phyloP scores from a whole-genome alignment of 2,113 vertebrate genomes.

The Grus americana region DNA sequence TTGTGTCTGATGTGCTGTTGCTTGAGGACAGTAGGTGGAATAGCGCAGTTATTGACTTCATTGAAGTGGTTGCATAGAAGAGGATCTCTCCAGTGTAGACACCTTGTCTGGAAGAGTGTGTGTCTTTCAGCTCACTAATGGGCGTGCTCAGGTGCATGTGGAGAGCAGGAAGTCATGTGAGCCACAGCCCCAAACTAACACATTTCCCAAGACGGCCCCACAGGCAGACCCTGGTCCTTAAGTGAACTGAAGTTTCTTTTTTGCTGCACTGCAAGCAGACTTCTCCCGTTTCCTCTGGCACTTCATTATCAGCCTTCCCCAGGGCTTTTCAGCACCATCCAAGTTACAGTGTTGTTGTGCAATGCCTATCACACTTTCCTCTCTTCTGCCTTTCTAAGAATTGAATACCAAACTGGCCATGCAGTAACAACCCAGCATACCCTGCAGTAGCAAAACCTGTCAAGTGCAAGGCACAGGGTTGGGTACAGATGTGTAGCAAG shows the following conservation, averaged over 20 bases:
- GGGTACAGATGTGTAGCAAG: not conserved
- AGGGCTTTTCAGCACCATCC: not conserved
- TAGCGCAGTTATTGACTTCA: not conserved
- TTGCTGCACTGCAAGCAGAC: not conserved
- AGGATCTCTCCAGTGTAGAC: not conserved
- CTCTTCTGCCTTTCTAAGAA: not conserved
- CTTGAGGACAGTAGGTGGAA: not conserved
- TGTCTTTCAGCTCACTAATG: not conserved
- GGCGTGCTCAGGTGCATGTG: not conserved
- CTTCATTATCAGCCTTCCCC: not conserved
- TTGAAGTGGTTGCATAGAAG: not conserved
- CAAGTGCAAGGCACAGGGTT: not conserved
- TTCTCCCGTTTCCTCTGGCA: not conserved
- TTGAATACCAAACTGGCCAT: not conserved
- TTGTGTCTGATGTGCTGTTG: not conserved
- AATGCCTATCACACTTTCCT: not conserved
- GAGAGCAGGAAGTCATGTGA: not conserved
- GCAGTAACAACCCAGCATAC: not conserved
- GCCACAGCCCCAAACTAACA: not conserved
- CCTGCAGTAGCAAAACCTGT: not conserved
- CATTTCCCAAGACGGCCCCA: not conserved
- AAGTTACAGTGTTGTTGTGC: not conserved
- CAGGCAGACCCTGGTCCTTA: not conserved
- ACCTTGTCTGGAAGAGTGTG: not conserved
- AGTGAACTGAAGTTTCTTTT: not conserved